Base-by-base conservation (phyloP, 2,888 invertebrate species). In the Taenaris catops region DNA sequence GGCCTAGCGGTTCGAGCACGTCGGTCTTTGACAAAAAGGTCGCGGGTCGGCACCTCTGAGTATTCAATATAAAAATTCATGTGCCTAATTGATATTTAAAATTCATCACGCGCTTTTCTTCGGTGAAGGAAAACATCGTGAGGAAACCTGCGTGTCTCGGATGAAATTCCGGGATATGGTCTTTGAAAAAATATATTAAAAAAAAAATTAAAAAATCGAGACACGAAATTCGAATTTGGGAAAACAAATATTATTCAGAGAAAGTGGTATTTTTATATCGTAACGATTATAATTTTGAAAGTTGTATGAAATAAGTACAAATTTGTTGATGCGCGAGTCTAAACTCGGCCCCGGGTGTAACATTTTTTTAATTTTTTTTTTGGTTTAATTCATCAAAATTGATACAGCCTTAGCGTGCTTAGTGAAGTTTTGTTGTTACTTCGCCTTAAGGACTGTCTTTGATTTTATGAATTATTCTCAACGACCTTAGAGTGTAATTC, bases 231-330 rank as follows among this genome's bases (percentile, higher is more conserved):
- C 63, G 70, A 73, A 72, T 73, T 78, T 71, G 67, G 58, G n/a
- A n/a, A 59, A 68, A 64, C 32, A 61, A n/a, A 19, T 25, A 67
- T 71, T 71, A 70, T 74, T 72, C 40, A 58, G 54, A 58, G 55
- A 66, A 63, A 56, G 59, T 68, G 60, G 79, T 84, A 84, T 84
- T 84, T 84, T 84, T 84, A 66, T 84, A 84, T n/a, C n/a, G n/a
- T 66, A 63, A 67, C 64, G 62, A 59, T 58, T 59, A 58, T 65
- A 63, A 64, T 65, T 70, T 72, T 59, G 52, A 64, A 58, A 58
- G 48, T 51, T 51, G 43, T 66, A 62, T 63, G 54, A 54, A 55
- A 63, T 74, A 74, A 83, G 83, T 84, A 84, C 83, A 83, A 83
- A 83, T 68, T 60, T 63, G 63, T 74, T 67, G 59, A 63, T 53